Base-by-base conservation (phyloP, 1,140 invertebrate species). In the Dendroctonus ponderosae region DNA sequence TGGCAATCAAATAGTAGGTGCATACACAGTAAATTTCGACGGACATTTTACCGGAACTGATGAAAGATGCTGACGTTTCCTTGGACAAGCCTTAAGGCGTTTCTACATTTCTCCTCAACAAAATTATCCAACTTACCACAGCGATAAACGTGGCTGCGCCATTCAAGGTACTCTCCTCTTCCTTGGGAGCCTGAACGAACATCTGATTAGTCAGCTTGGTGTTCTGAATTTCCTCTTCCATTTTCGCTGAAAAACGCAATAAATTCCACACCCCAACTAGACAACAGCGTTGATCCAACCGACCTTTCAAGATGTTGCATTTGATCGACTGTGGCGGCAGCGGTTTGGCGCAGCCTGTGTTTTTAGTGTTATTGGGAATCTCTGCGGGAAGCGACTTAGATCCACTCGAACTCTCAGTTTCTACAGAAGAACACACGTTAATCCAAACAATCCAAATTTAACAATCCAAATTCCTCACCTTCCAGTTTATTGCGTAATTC, bases 251-350 rank as follows among this genome's bases (percentile, higher is more conserved):
- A 71, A 42, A 54, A 54, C 8, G 2, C 12, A 7, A 43, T 39
- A 3, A 46, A 14, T 56, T 44, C 14, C 39, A 37, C 37, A 11
- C n/a, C 11, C 26, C 11, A 63, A 46, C 63, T 9, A 61, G 46
- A 61, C 39, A 43, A 57, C 15, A 58, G 42, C 37, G 66, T 38
- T 56, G 11, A 41, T 37, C 9, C 58, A 81, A 77, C 62, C 82
- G 84, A 82, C 90, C 93, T 85, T 97, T 97, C 41, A 96, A 80
- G 77, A 97, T 96, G 82, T 97, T 97, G 80, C 93, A 96, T 80
- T 97, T 97, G 51, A 96, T 85, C 73, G 94, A 90, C 66, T 94
- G 92, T 2, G 91, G 89, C 42, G 92, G 92, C 42, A 96, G 82
- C 8, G 87, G 86, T 71, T 86, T 85, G 38, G 84, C 84, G 14